Conservation (phyloP, 2,888 invertebrate genomes). For the Sesia apiformis region DNA sequence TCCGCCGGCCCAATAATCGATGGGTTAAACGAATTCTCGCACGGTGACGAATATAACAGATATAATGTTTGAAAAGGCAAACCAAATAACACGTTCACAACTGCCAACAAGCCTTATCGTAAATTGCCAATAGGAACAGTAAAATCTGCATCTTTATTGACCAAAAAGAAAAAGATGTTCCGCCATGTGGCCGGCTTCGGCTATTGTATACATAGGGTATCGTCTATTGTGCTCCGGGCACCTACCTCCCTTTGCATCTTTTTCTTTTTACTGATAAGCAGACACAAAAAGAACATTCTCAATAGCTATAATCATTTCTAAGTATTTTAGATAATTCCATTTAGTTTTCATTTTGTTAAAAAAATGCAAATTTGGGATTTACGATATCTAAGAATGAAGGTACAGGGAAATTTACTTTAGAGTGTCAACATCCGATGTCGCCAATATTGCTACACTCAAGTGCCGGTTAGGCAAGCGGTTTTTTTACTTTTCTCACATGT, state of each 20-base stretch:
- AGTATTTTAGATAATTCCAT: too few species aligned
- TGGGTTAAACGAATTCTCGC: too few species aligned
- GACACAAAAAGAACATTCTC: neutral
- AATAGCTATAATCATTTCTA: too few species aligned
- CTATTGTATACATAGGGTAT: neutral
- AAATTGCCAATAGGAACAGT: neutral
- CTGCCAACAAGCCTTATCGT: too few species aligned
- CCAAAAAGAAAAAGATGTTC: constrained; percentile 13
- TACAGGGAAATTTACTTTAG: constrained; percentile 23
- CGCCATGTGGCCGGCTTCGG: constrained; percentile 45
- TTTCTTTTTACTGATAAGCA: neutral
- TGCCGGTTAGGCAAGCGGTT: constrained; percentile 23
- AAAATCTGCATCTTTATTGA: neutral
- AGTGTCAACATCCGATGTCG: constrained; percentile 26
- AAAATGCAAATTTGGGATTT: neutral
- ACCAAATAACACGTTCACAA: too few species aligned
- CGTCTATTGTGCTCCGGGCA: constrained; percentile 37
- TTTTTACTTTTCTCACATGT: constrained; percentile 41
- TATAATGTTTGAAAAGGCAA: too few species aligned
- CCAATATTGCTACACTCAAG: constrained; percentile 18
- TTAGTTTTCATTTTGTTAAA: too few species aligned
- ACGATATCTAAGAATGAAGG: neutral
- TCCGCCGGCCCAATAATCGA: too few species aligned
- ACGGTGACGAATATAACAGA: too few species aligned
- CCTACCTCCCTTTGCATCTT: neutral